These are phyloP conservation scores for Brachionus rotundiformis DNA, from an alignment of 1,140 invertebrate species.

Conservation along the genomic window DNA sequence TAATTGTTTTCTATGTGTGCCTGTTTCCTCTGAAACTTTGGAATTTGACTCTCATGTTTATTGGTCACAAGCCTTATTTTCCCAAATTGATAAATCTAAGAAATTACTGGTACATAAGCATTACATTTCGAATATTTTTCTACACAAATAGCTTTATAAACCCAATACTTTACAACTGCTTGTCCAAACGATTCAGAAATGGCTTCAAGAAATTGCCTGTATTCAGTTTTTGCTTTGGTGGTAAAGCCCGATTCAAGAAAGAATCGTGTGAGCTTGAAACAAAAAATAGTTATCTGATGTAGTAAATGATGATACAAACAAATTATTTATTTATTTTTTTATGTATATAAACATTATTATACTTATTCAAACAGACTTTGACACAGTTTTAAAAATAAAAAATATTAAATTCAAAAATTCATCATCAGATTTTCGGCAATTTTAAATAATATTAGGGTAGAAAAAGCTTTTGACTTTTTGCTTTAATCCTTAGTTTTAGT, in stretches of 20 bases:
- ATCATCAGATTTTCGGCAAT: no score
- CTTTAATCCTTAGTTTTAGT: no score
- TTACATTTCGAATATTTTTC: slow-evolving; percentile 29
- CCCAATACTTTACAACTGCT: slow-evolving; percentile 44
- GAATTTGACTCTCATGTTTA: slow-evolving; percentile 26
- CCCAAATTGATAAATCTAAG: slow-evolving; percentile 35
- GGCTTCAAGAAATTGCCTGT: not conserved
- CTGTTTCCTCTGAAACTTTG: slow-evolving; percentile 48
- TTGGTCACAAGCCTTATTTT: slow-evolving; percentile 39
- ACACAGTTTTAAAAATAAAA: no score
- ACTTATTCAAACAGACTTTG: no score
- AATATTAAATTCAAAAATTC: no score
- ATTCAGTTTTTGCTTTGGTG: not conserved
- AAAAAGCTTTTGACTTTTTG: no score
- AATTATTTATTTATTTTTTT: not conserved
- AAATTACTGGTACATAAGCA: slow-evolving; percentile 33
- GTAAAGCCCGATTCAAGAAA: not conserved
- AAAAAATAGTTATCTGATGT: not conserved
- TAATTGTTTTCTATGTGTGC: slow-evolving; percentile 43
- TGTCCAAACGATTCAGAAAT: slow-evolving; percentile 40
- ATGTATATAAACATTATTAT: not conserved
- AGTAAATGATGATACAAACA: not conserved
- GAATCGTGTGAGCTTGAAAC: not conserved
- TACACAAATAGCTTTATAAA: slow-evolving; percentile 45
- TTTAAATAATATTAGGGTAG: no score